A percentile compares a stretch with the other conserved stretches of the same genome.
phyloP scores from a whole-genome alignment of 2,797 vertebrate species.

The Lepidocolaptes lacrymiger region DNA sequence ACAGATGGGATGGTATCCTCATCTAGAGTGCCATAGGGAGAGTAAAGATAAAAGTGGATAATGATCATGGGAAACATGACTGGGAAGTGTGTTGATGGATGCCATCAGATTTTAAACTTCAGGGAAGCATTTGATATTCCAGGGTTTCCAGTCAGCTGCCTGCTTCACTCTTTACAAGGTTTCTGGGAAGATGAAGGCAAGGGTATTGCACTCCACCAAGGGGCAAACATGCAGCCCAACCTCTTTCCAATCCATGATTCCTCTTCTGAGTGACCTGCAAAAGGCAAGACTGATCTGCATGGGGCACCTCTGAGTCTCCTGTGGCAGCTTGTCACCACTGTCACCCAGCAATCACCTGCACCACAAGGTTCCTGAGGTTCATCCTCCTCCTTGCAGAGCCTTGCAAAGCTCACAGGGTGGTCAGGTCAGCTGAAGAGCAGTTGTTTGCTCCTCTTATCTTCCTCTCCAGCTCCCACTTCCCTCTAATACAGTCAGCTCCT shows the following conservation, averaged over 20 bases:
- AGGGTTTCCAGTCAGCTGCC: background rate
- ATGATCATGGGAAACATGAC: background rate
- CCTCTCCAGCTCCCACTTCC: background rate
- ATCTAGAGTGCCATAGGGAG: background rate
- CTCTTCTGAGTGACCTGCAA: background rate
- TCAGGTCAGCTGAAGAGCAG: background rate
- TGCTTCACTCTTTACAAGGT: background rate
- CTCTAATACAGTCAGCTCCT: background rate
- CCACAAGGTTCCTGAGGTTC: background rate
- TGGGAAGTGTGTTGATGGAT: background rate
- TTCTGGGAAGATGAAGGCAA: background rate
- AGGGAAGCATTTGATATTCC: background rate
- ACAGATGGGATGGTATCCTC: background rate
- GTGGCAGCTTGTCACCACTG: background rate
- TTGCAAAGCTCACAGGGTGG: background rate
- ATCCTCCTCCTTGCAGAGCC: background rate
- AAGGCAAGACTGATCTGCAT: background rate
- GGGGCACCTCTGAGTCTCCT: background rate
- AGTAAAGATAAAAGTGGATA: background rate
- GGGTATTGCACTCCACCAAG: background rate
- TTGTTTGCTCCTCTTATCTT: background rate
- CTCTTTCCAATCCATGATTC: background rate
- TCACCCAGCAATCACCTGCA: rapidly evolving
- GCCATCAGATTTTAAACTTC: background rate
- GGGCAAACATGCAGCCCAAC: background rate